Evolutionary conservation across 2,113 vertebrate genomes (phyloP).

Genomic region (Hymenochirus boettgeri): DNA sequence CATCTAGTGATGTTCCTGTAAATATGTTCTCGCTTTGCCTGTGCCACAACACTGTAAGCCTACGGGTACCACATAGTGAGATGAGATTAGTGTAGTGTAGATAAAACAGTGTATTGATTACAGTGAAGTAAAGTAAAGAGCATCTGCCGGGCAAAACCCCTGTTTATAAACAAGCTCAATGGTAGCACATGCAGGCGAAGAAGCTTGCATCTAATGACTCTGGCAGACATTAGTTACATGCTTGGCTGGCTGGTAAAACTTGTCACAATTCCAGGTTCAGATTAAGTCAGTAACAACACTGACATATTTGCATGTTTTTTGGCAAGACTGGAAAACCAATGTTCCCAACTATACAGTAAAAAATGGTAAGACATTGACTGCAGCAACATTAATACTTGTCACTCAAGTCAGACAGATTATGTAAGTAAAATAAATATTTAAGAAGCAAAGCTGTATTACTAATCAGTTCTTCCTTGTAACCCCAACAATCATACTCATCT

Average conservation of each 20-base stretch:
- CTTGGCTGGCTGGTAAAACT: conserved; percentile 6
- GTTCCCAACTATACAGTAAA: background rate
- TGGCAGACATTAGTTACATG: conserved; percentile 15
- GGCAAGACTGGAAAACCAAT: background rate
- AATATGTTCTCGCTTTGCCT: conserved; percentile 11
- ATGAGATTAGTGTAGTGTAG: conserved; percentile 17
- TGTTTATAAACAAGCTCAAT: conserved; percentile 21
- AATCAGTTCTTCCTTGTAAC: background rate
- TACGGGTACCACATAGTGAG: background rate
- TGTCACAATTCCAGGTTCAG: conserved; percentile 8
- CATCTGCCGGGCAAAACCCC: conserved; percentile 21
- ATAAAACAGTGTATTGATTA: conserved; percentile 24
- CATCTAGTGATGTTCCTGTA: background rate
- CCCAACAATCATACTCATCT: background rate
- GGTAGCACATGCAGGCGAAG: conserved; percentile 7
- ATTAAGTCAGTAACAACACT: background rate
- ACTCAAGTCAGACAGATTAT: background rate
- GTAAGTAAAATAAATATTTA: background rate
- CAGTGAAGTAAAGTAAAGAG: conserved; percentile 24
- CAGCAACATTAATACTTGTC: background rate
- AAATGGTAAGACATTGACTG: background rate
- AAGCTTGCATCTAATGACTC: background rate
- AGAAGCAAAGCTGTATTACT: background rate
- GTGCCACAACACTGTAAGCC: background rate
- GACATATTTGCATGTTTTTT: background rate